Evolutionary conservation across 1,140 invertebrate species (phyloP).

Genomic region (Drusus annulatus): DNA sequence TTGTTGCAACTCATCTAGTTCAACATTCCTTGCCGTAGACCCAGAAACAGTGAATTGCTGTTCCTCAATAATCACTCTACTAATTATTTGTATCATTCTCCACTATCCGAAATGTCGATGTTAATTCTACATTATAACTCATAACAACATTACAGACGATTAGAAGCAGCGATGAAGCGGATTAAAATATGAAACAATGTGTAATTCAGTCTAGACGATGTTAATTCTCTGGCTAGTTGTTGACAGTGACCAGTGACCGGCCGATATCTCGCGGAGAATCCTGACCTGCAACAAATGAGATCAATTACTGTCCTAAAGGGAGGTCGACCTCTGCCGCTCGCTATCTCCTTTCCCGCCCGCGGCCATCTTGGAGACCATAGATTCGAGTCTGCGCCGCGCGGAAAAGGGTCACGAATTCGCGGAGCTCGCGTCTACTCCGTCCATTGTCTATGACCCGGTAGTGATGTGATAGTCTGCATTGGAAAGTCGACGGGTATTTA

Average conservation of each 20-base stretch:
- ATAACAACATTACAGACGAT: too few species aligned
- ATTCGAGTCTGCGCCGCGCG: background rate
- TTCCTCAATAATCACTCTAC: too few species aligned
- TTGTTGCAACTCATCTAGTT: too few species aligned
- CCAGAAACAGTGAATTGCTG: too few species aligned
- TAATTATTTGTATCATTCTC: too few species aligned
- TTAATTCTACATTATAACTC: too few species aligned
- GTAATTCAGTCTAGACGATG: too few species aligned
- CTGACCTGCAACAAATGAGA: slow-evolving; percentile 29
- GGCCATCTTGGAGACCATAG: slow-evolving; percentile 2
- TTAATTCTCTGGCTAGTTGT: background rate
- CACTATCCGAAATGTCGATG: too few species aligned
- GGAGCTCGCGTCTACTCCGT: background rate
- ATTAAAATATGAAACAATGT: too few species aligned
- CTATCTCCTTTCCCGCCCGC: slow-evolving; percentile 29
- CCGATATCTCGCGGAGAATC: slow-evolving; percentile 22
- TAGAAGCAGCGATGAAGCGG: too few species aligned
- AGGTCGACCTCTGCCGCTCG: slow-evolving; percentile 18
- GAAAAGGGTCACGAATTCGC: slow-evolving; percentile 21
- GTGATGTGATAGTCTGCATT: background rate
- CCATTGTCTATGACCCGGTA: too few species aligned
- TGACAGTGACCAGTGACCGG: slow-evolving; percentile 27
- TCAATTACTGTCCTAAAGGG: slow-evolving; percentile 28
- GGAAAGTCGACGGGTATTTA: slow-evolving; percentile 1
- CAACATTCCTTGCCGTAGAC: too few species aligned